phyloP scores from a whole-genome alignment of 2,113 vertebrate genomes.

The Vombatus ursinus region DNA sequence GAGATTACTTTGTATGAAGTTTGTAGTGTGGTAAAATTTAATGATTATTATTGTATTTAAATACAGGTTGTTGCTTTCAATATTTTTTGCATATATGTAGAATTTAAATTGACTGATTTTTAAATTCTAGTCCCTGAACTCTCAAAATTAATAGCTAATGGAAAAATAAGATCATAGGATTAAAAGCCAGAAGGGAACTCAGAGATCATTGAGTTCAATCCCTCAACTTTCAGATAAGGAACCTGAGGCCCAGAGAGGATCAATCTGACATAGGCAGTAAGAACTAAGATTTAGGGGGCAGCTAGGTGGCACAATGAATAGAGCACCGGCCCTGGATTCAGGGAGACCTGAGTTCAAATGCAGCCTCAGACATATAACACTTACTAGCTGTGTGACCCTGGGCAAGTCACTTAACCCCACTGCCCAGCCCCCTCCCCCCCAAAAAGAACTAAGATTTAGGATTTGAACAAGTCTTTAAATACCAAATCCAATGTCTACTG shows the following conservation, averaged over 20 bases:
- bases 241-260: conserved; percentile 7
- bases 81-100: background rate
- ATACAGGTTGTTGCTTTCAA: background rate
- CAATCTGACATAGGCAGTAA: background rate
- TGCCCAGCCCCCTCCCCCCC: too few relatives aligned
- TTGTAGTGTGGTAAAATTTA: background rate
- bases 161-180: background rate
- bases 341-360: too few relatives aligned
- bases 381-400: too few relatives aligned
- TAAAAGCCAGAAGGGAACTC: too few relatives aligned
- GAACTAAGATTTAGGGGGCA: background rate
- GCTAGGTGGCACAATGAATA: too few relatives aligned
- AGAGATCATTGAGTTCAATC: background rate
- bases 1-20: background rate
- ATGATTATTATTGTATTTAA: background rate
- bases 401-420: too few relatives aligned
- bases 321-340: too few relatives aligned
- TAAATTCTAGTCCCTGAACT: background rate
- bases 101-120: background rate
- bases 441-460: background rate
- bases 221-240: conserved; percentile 52
- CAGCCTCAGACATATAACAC: too few relatives aligned
- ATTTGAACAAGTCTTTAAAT: background rate
- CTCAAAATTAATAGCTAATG: background rate
- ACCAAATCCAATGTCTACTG: background rate